Conservation (phyloP, 2,888 invertebrate genomes). For the Thereva nobilitata region DNA sequence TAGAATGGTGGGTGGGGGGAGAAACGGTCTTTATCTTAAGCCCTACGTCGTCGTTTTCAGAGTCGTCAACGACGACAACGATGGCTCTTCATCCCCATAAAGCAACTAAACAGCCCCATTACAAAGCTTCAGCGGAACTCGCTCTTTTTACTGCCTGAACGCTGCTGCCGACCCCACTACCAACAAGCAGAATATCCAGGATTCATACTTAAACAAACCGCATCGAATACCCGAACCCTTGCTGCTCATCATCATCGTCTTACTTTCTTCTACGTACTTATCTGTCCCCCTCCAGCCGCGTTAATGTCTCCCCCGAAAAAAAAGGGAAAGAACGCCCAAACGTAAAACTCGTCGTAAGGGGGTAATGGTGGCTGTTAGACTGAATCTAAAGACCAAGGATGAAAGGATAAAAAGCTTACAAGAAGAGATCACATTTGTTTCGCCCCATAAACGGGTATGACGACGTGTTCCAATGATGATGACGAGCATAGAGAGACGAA, state of each 20-base stretch:
- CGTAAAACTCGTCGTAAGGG: slow-evolving; percentile 19
- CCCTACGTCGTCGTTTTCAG: slow-evolving; percentile 19
- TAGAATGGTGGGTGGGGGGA: not conserved
- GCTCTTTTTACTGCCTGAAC: slow-evolving; percentile 29
- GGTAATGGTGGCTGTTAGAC: slow-evolving; percentile 33
- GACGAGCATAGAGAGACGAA: slow-evolving; percentile 17
- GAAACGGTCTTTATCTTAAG: slow-evolving; percentile 26
- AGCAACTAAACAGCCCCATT: slow-evolving; percentile 38
- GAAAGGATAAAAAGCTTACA: slow-evolving; percentile 35
- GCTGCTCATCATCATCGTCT: not conserved
- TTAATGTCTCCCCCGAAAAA: not conserved
- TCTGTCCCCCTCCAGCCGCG: not conserved
- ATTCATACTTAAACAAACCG: slow-evolving; percentile 4
- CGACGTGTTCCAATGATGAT: slow-evolving; percentile 27
- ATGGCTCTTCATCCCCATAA: slow-evolving; percentile 25
- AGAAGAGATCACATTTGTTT: slow-evolving; percentile 35
- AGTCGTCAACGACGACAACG: slow-evolving; percentile 32
- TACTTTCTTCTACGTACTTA: slow-evolving; percentile 10
- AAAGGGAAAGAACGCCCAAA: not conserved
- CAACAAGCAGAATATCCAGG: not conserved
- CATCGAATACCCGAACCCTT: slow-evolving; percentile 21
- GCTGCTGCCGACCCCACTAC: slow-evolving; percentile 14
- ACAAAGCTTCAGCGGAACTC: slow-evolving; percentile 31
- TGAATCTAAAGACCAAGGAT: slow-evolving; percentile 32
- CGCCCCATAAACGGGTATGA: slow-evolving; percentile 34